Percentiles rank a stretch among this genome's conserved stretches.
These are phyloP conservation scores for Plectropomus leopardus DNA, from an alignment of 2,113 vertebrate genomes.

Conservation along the genomic window DNA sequence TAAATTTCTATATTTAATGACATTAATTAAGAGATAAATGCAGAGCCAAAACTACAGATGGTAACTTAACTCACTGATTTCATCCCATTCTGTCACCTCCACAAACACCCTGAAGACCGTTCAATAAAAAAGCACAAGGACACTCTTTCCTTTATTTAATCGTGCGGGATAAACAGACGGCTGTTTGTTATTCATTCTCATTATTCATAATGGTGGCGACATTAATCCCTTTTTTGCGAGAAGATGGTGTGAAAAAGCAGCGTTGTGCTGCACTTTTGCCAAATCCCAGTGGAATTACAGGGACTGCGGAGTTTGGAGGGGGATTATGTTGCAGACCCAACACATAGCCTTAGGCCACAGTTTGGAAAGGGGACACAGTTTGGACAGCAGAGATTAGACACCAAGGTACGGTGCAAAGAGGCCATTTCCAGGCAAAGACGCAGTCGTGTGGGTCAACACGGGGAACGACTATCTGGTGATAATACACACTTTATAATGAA, in stretches of 20 bases:
- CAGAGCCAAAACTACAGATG: slow-evolving; percentile 8
- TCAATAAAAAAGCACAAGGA: slow-evolving; percentile 54
- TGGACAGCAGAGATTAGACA: slow-evolving; percentile 82
- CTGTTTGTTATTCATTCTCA: slow-evolving; percentile 80
- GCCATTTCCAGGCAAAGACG: slow-evolving; percentile 51
- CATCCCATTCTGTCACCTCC: slow-evolving; percentile 33
- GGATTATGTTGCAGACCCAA: slow-evolving; percentile 80
- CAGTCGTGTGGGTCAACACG: slow-evolving; percentile 47
- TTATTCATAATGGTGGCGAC: slow-evolving; percentile 72
- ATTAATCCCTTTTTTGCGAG: slow-evolving; percentile 76
- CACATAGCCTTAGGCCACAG: slow-evolving; percentile 80
- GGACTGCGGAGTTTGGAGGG: slow-evolving; percentile 58
- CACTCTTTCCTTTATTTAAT: slow-evolving; percentile 61
- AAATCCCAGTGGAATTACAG: slow-evolving; percentile 76
- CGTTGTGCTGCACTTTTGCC: slow-evolving; percentile 54
- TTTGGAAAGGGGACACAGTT: slow-evolving; percentile 76
- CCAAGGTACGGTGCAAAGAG: slow-evolving; percentile 49
- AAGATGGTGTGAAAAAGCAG: slow-evolving; percentile 73
- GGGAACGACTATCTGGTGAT: slow-evolving; percentile 31
- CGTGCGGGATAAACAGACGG: slow-evolving; percentile 67
- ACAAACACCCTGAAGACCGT: slow-evolving; percentile 32
- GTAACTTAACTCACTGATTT: slow-evolving; percentile 27
- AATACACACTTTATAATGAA: slow-evolving; percentile 39
- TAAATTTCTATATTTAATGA: neutral
- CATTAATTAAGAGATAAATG: slow-evolving; percentile 20